phyloP scores from a whole-genome alignment of 2,888 invertebrate genomes.

The Lordiphosa andalusiaca region DNA sequence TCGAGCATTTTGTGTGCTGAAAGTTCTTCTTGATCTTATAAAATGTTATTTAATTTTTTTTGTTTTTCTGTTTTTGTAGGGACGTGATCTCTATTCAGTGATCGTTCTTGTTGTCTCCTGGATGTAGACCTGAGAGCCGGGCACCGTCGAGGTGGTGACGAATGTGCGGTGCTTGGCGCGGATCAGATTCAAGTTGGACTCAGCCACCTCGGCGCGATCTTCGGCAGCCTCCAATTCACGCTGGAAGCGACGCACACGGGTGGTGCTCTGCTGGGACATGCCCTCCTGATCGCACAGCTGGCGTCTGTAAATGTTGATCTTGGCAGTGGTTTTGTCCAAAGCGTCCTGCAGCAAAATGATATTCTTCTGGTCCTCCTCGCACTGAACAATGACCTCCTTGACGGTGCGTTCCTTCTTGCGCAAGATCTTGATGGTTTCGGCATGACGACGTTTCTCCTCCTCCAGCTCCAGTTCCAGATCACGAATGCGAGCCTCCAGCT shows the following conservation, averaged over 20 bases:
- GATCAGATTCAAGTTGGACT: constrained; percentile 96
- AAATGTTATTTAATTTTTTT: constrained; percentile 25
- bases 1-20: constrained; percentile 39
- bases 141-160: constrained; percentile 95
- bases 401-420: constrained; percentile 98
- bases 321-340: constrained; percentile 92
- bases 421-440: constrained; percentile 97
- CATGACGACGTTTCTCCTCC: constrained; percentile 97
- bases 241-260: constrained; percentile 98
- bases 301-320: constrained; percentile 96
- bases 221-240: constrained; percentile 98
- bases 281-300: constrained; percentile 97
- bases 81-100: constrained; percentile 75
- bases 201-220: constrained; percentile 96
- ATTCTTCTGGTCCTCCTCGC: constrained; percentile 98
- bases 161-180: constrained; percentile 99
- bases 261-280: constrained; percentile 94
- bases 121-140: constrained; percentile 94
- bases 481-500: constrained; percentile 96
- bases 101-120: constrained; percentile 89
- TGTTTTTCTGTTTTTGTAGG: constrained; percentile 20
- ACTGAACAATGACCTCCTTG: constrained; percentile 96
- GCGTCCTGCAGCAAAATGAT: constrained; percentile 94
- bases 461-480: constrained; percentile 97
- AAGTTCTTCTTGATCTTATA: constrained; percentile 24